phyloP scores from a whole-genome alignment of 2,113 vertebrate genomes.

The Brachirus orientalis region DNA sequence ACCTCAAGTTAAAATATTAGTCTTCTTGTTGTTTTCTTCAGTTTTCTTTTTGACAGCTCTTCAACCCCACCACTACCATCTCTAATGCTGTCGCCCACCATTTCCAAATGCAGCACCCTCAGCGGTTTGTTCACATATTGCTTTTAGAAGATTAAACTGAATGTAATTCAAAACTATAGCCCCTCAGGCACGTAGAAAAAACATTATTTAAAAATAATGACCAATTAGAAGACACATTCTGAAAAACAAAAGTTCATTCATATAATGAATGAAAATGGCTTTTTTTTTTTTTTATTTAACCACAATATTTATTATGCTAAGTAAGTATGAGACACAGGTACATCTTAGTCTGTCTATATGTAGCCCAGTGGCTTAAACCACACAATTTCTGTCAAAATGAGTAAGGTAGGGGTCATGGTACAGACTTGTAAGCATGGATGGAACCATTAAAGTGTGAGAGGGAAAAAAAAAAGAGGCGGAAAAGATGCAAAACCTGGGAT shows the following conservation, averaged over 20 bases:
- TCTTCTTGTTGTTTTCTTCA: conserved; percentile 48
- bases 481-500: conserved; percentile 14
- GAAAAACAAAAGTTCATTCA: conserved; percentile 18
- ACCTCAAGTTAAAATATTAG: conserved; percentile 34
- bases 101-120: conserved; percentile 56
- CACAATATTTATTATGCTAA: not conserved
- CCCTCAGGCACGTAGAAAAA: conserved; percentile 17
- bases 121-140: conserved; percentile 58
- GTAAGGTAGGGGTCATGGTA: conserved; percentile 13
- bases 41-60: conserved; percentile 45
- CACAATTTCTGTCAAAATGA: conserved; percentile 1
- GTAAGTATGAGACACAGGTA: too few relatives aligned
- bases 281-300: too few relatives aligned
- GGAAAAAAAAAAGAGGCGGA: conserved; percentile 21
- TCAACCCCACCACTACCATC: conserved; percentile 44
- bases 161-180: conserved; percentile 51
- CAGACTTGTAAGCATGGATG: conserved; percentile 11
- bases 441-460: conserved; percentile 25
- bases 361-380: conserved; percentile 8
- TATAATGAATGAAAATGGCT: too few relatives aligned
- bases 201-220: conserved; percentile 18
- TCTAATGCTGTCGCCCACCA: conserved; percentile 60
- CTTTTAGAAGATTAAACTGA: conserved; percentile 65
- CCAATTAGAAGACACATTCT: conserved; percentile 15
- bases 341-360: conserved; percentile 13